Conservation (phyloP, 2,797 vertebrate genomes). For the Cirrhinus mrigala region DNA sequence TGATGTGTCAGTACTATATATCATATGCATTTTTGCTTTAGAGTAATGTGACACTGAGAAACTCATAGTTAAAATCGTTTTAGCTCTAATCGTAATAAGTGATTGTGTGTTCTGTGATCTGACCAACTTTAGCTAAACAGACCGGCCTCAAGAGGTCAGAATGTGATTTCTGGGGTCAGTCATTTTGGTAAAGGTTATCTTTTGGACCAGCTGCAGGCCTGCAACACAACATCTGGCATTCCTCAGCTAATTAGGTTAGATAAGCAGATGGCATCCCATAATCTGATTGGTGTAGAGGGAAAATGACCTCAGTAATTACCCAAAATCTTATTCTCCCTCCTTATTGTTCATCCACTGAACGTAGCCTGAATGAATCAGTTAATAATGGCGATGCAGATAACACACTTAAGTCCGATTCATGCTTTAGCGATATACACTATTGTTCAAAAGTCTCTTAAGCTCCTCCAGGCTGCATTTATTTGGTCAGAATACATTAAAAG, state of each 20-base stretch:
- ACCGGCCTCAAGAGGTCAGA: slow-evolving; percentile 34
- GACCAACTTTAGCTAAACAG: slow-evolving; percentile 1
- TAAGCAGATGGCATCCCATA: slow-evolving; percentile 51
- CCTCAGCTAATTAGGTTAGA: slow-evolving; percentile 58
- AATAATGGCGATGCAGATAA: not conserved
- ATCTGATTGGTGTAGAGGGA: slow-evolving; percentile 18
- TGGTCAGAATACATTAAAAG: too few relatives aligned
- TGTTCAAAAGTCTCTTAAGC: not conserved
- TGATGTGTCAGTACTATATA: not conserved
- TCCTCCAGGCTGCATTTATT: not conserved
- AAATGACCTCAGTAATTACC: slow-evolving; percentile 29
- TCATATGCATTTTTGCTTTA: not conserved
- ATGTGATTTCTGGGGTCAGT: slow-evolving; percentile 50
- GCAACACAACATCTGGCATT: slow-evolving; percentile 61
- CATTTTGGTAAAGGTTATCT: slow-evolving; percentile 61
- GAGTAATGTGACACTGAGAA: not conserved
- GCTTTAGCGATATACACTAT: not conserved
- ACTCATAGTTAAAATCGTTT: not conserved
- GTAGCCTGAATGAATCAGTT: not conserved
- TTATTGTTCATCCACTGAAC: slow-evolving; percentile 11
- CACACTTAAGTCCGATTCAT: not conserved
- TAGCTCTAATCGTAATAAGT: not conserved
- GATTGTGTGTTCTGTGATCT: not conserved
- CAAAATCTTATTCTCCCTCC: not conserved
- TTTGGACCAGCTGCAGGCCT: slow-evolving; percentile 56